These are phyloP conservation scores for Drosophila serrata DNA, from an alignment of 1,140 invertebrate species.

Conservation along the genomic window DNA sequence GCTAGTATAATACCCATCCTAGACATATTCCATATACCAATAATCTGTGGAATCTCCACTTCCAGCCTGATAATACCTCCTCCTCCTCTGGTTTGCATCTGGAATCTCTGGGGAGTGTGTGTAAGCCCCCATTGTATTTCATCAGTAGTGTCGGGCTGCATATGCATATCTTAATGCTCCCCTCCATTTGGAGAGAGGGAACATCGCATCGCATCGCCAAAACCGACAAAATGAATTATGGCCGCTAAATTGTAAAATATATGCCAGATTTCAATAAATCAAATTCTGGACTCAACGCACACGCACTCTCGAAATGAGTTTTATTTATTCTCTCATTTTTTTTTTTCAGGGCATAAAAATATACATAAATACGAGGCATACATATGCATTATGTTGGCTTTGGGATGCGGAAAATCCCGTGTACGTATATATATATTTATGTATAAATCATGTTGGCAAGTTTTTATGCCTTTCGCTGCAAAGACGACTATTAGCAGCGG, in stretches of 20 bases:
- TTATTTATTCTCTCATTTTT: slow-evolving; percentile 24
- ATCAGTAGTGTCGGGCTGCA: slow-evolving; percentile 52
- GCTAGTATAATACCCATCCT: background rate
- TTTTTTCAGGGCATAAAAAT: slow-evolving; percentile 55
- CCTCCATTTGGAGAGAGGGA: slow-evolving; percentile 46
- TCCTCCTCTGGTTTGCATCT: background rate
- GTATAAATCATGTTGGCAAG: slow-evolving; percentile 83
- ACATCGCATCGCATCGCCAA: slow-evolving; percentile 58
- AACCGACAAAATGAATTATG: slow-evolving; percentile 84
- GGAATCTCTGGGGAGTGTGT: slow-evolving; percentile 19
- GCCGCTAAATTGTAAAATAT: slow-evolving; percentile 84
- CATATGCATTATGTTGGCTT: slow-evolving; percentile 68
- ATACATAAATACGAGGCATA: slow-evolving; percentile 47
- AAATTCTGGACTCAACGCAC: slow-evolving; percentile 52
- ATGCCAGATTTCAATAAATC: slow-evolving; percentile 80
- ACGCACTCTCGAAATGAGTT: slow-evolving; percentile 68
- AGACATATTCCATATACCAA: background rate
- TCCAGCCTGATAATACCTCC: slow-evolving; percentile 2
- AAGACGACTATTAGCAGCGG: slow-evolving; percentile 73
- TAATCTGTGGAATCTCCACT: slow-evolving; percentile 19
- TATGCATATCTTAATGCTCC: slow-evolving; percentile 69
- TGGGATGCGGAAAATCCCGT: slow-evolving; percentile 42
- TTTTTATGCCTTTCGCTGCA: slow-evolving; percentile 74
- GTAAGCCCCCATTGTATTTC: slow-evolving; percentile 41
- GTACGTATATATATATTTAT: slow-evolving; percentile 73